Percentiles rank a stretch among this genome's conserved stretches.
Evolutionary conservation across 2,113 vertebrate genomes (phyloP).

Genomic region (Lonchura striata): DNA sequence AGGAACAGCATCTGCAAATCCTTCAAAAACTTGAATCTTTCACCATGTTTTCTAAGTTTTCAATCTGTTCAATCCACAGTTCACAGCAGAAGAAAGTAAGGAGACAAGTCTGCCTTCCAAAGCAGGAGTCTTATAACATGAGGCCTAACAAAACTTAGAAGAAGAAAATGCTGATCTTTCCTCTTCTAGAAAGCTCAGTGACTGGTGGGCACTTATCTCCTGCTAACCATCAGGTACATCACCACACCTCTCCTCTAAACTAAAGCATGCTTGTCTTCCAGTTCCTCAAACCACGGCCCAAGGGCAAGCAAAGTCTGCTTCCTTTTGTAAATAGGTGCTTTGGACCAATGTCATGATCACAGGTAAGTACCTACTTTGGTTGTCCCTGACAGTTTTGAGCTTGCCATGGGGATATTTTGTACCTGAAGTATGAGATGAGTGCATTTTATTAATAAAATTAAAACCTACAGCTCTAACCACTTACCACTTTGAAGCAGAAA

Average conservation of each 20-base stretch:
- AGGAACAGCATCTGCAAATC: not conserved
- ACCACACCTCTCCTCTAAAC: not conserved
- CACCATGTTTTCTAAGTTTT: not conserved
- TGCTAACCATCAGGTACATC: not conserved
- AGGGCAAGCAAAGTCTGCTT: not conserved
- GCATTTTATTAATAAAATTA: not conserved
- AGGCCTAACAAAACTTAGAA: not conserved
- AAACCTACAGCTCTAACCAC: not conserved
- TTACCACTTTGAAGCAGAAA: not conserved
- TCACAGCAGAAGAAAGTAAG: not conserved
- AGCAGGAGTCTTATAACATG: not conserved
- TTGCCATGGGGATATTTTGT: not conserved
- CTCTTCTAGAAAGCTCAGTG: not conserved
- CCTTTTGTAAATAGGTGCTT: not conserved
- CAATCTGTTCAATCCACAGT: not conserved
- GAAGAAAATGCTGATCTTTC: not conserved
- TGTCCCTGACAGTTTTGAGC: fast-evolving
- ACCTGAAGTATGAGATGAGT: not conserved
- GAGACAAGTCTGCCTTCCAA: not conserved
- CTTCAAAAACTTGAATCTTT: not conserved
- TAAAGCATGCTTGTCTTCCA: not conserved
- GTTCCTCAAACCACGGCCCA: not conserved
- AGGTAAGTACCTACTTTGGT: not conserved
- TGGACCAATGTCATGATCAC: not conserved
- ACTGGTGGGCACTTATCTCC: not conserved